phyloP scores from a whole-genome alignment of 2,113 vertebrate genomes.

The Brachypteracias leptosomus region DNA sequence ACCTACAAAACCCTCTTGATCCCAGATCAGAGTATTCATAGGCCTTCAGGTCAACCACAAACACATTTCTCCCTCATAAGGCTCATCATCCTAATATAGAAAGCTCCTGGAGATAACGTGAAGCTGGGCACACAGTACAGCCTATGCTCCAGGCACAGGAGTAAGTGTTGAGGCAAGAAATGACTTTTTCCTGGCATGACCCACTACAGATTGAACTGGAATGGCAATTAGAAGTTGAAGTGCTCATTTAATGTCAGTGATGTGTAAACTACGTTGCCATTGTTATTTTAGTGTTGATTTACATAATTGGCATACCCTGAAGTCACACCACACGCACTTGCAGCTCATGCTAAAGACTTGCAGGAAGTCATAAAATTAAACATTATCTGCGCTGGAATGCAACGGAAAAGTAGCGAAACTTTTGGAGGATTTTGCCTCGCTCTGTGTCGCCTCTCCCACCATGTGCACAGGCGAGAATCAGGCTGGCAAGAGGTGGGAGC shows the following conservation, averaged over 20 bases:
- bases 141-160: constrained; percentile 42
- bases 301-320: constrained; percentile 71
- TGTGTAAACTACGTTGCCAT: constrained; percentile 70
- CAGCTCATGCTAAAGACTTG: constrained; percentile 61
- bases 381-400: constrained; percentile 61
- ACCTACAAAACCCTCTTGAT: background rate
- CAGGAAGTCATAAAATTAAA: constrained; percentile 75
- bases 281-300: constrained; percentile 76
- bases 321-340: constrained; percentile 57
- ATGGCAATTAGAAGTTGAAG: constrained; percentile 73
- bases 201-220: constrained; percentile 66
- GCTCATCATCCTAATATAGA: constrained; percentile 11
- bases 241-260: constrained; percentile 71
- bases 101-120: constrained; percentile 22
- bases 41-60: background rate
- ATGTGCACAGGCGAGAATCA: accelerated
- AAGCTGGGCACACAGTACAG: constrained; percentile 11
- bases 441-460: background rate
- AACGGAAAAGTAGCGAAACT: constrained; percentile 37
- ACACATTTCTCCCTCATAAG: background rate
- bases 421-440: constrained; percentile 15
- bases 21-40: background rate
- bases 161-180: constrained; percentile 62
- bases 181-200: constrained; percentile 66
- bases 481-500: background rate